Evolutionary conservation across 2,113 vertebrate genomes (phyloP).

Genomic region (Azemiops feae): DNA sequence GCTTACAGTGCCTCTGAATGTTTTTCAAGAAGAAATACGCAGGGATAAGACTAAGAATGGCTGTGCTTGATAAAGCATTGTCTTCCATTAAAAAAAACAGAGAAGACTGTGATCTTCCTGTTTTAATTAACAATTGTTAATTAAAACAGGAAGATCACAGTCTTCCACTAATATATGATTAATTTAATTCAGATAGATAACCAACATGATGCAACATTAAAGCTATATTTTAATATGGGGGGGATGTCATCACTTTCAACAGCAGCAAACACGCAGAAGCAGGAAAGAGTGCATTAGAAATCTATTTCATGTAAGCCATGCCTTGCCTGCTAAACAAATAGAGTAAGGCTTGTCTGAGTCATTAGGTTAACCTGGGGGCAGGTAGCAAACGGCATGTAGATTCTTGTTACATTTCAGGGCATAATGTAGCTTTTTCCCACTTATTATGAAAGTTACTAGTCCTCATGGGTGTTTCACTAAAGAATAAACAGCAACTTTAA

Average conservation of each 20-base stretch:
- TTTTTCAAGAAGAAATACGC: background rate
- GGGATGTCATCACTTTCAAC: constrained; percentile 23
- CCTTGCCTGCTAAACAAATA: constrained; percentile 4
- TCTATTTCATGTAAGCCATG: background rate
- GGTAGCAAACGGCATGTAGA: background rate
- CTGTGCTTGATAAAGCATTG: background rate
- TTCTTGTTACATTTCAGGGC: background rate
- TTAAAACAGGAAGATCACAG: constrained; percentile 1
- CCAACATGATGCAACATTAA: constrained; percentile 1
- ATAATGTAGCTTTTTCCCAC: background rate
- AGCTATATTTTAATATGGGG: background rate
- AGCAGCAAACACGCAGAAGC: constrained; percentile 42
- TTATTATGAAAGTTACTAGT: constrained; percentile 3
- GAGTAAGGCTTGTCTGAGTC: constrained; percentile 19
- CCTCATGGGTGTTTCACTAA: background rate
- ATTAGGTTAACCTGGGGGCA: constrained; percentile 17
- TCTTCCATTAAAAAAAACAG: background rate
- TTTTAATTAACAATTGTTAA: too few species aligned
- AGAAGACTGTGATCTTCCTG: too few species aligned
- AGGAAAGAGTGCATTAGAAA: constrained; percentile 33
- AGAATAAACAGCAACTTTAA: background rate
- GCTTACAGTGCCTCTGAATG: background rate
- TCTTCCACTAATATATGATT: fast-evolving
- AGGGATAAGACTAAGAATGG: background rate
- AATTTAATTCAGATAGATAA: constrained; percentile 19